These are phyloP conservation scores for Chamaetylas fuelleborni DNA, from an alignment of 2,113 vertebrate species.

Conservation along the genomic window DNA sequence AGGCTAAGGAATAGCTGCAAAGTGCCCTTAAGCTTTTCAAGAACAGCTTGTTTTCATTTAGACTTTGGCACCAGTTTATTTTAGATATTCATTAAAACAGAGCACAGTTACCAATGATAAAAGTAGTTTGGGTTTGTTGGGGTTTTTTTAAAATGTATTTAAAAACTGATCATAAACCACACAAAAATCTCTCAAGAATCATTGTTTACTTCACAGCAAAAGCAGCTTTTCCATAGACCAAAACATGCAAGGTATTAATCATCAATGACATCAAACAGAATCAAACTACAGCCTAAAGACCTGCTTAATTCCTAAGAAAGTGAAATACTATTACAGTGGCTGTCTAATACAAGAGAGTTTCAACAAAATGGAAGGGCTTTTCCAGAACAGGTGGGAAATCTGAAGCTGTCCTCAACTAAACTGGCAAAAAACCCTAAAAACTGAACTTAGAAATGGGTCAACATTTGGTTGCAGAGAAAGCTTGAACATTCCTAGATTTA, in stretches of 20 bases:
- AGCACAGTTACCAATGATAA: neutral
- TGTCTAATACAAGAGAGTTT: neutral
- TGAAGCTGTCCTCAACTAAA: neutral
- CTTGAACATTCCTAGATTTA: neutral
- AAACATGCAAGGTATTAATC: neutral
- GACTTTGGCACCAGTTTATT: neutral
- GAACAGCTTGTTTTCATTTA: neutral
- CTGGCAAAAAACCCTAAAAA: fast-evolving
- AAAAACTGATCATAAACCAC: neutral
- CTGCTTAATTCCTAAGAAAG: neutral
- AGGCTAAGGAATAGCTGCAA: neutral
- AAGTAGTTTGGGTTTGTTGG: neutral
- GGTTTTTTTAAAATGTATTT: neutral
- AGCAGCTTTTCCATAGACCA: neutral
- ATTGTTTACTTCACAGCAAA: neutral
- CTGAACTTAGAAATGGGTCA: neutral
- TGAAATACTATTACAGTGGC: neutral
- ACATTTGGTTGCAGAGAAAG: neutral
- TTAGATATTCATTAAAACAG: neutral
- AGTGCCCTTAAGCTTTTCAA: neutral
- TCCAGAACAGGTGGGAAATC: neutral
- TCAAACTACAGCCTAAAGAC: neutral
- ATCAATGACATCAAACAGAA: neutral
- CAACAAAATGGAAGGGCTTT: neutral
- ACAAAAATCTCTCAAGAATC: neutral